phyloP scores from a whole-genome alignment of 2,113 vertebrate species.

The Campylomormyrus tamandua region DNA sequence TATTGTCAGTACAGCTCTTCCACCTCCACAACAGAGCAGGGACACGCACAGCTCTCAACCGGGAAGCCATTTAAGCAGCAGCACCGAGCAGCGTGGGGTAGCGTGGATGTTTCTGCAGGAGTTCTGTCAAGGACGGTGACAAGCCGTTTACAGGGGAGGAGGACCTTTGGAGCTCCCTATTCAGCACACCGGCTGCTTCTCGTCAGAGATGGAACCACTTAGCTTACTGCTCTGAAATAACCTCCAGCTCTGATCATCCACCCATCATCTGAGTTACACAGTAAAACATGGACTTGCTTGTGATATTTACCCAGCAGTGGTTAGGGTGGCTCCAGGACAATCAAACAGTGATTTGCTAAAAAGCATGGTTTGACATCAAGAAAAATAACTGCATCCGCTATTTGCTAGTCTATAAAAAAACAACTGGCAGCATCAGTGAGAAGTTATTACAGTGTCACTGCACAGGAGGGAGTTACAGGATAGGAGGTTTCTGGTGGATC shows the following conservation, averaged over 20 bases:
- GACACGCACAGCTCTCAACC: not conserved
- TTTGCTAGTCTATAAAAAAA: not conserved
- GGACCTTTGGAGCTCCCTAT: not conserved
- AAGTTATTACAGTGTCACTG: not conserved
- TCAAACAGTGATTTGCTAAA: not conserved
- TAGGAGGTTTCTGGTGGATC: not conserved
- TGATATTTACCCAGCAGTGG: not conserved
- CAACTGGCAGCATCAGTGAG: not conserved
- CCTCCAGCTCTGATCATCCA: not conserved
- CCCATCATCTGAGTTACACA: not conserved
- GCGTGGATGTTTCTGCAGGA: not conserved
- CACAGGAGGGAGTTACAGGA: not conserved
- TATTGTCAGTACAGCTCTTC: not conserved
- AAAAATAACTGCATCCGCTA: not conserved
- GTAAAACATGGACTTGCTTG: not conserved
- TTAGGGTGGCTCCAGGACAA: not conserved
- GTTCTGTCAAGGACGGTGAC: not conserved
- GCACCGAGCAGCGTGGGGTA: not conserved
- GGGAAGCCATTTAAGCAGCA: not conserved
- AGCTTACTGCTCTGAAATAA: not conserved
- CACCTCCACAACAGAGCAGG: not conserved
- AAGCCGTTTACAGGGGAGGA: not conserved
- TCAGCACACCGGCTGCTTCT: not conserved
- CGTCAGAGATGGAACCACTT: not conserved
- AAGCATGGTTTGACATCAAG: not conserved